Conservation (phyloP, 2,888 invertebrate species). For the Chaetogeoica ovagalla region DNA sequence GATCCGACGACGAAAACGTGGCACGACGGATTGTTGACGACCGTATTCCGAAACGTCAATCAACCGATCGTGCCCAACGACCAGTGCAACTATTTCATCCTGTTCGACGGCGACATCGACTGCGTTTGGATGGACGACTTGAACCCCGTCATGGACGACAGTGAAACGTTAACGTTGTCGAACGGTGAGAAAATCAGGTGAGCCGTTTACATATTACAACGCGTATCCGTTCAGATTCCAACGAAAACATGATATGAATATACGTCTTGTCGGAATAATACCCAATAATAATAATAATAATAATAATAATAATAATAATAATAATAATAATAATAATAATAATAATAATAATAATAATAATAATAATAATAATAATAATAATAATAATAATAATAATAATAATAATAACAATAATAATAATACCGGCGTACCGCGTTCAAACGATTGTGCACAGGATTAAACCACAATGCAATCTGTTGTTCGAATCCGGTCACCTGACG, state of each 20-base stretch:
- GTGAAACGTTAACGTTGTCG: conserved; percentile 83
- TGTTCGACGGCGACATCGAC: conserved; percentile 93
- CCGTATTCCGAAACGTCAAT: conserved; percentile 89
- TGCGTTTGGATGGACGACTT: conserved; percentile 95
- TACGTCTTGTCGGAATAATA: no score
- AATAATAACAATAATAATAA: no score
- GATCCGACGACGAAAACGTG: conserved; percentile 88
- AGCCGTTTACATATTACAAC: no score
- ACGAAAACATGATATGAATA: no score
- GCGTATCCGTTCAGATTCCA: no score
- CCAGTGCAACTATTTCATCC: conserved; percentile 77
- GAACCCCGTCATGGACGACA: conserved; percentile 97
- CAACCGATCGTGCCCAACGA: conserved; percentile 67
- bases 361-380: no score
- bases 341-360: no score
- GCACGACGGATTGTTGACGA: conserved; percentile 89
- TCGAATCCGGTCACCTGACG: conserved; percentile 84
- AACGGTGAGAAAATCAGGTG: conserved; percentile 83
- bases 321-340: no score
- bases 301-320: no score
- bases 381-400: no score
- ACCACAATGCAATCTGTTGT: conserved; percentile 78
- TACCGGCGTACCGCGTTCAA: no score
- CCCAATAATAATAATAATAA: no score
- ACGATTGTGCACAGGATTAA: conserved; percentile 63